These are phyloP conservation scores for Orthosia gracilis DNA, from an alignment of 2,888 invertebrate genomes.

Conservation along the genomic window DNA sequence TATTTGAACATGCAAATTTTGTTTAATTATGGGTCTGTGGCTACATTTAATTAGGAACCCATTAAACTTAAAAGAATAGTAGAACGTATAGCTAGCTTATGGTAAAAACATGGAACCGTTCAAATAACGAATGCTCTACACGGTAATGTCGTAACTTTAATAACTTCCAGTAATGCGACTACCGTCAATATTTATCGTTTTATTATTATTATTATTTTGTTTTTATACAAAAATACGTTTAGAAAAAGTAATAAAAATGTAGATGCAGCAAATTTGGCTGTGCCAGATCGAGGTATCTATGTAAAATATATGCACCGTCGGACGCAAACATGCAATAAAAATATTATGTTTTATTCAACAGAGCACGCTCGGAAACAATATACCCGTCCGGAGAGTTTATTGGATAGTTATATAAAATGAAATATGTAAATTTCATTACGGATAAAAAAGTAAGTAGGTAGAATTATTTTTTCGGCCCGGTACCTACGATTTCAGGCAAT, in stretches of 20 bases:
- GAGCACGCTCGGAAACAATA: slow-evolving; percentile 84
- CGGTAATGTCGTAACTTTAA: slow-evolving; percentile 25
- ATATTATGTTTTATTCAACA: slow-evolving; percentile 87
- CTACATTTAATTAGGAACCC: neutral
- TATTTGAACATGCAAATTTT: slow-evolving; percentile 42
- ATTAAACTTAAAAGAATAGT: neutral
- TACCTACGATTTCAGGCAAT: slow-evolving; percentile 58
- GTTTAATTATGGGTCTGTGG: slow-evolving; percentile 13
- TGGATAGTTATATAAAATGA: slow-evolving; percentile 77
- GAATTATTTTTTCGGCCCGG: slow-evolving; percentile 60
- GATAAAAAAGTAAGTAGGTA: slow-evolving; percentile 55
- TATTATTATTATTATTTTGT: slow-evolving; percentile 40
- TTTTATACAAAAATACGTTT: slow-evolving; percentile 41
- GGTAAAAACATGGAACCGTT: slow-evolving; percentile 22
- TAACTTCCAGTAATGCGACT: slow-evolving; percentile 43
- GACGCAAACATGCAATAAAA: slow-evolving; percentile 85
- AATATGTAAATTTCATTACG: slow-evolving; percentile 72
- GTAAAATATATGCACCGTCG: slow-evolving; percentile 86
- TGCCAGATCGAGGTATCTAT: slow-evolving; percentile 77
- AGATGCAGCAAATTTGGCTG: slow-evolving; percentile 78
- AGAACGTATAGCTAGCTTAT: neutral
- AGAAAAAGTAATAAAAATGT: slow-evolving; percentile 80
- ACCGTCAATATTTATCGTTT: slow-evolving; percentile 51
- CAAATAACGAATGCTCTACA: slow-evolving; percentile 35
- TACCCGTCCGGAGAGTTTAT: slow-evolving; percentile 77